Conservation (phyloP, 1,140 invertebrate species). For the Sitophilus oryzae region DNA sequence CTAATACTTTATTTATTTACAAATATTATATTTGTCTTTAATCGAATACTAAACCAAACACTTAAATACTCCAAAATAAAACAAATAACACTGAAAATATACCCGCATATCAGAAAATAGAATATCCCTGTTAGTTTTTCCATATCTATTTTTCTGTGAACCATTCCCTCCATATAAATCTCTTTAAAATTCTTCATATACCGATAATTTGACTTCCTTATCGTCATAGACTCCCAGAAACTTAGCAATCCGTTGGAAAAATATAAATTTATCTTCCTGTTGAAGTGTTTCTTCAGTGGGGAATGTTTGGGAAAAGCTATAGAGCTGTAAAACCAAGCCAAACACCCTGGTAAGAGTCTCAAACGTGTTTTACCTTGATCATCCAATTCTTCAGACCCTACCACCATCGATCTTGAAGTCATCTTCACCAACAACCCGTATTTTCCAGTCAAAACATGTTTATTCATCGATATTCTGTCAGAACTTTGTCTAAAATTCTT, state of each 20-base stretch:
- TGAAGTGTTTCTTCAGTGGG: conserved; percentile 10
- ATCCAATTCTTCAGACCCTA: conserved; percentile 11
- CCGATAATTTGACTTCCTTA: conserved; percentile 6
- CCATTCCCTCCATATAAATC: conserved; percentile 6
- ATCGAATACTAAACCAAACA: too few species aligned
- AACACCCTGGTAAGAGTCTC: conserved; percentile 13
- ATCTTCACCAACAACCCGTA: conserved; percentile 11
- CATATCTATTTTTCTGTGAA: conserved; percentile 3
- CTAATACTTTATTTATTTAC: too few species aligned
- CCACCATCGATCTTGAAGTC: background rate
- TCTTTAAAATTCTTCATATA: conserved; percentile 16
- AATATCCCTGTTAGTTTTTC: conserved; percentile 12
- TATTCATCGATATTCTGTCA: conserved; percentile 1
- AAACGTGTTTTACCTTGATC: conserved; percentile 8
- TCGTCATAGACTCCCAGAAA: conserved; percentile 3
- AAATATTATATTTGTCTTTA: too few species aligned
- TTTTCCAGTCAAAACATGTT: background rate
- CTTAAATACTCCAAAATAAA: conserved; percentile 14
- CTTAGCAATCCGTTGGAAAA: conserved; percentile 6
- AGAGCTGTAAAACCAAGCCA: conserved; percentile 16
- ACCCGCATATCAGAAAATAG: conserved; percentile 12
- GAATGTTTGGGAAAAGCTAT: conserved; percentile 14
- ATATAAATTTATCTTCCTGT: background rate
- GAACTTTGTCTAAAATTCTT: conserved; percentile 10
- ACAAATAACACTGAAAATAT: conserved; percentile 1